phyloP scores from a whole-genome alignment of 2,113 vertebrate genomes.

The Pterocles orientalis region DNA sequence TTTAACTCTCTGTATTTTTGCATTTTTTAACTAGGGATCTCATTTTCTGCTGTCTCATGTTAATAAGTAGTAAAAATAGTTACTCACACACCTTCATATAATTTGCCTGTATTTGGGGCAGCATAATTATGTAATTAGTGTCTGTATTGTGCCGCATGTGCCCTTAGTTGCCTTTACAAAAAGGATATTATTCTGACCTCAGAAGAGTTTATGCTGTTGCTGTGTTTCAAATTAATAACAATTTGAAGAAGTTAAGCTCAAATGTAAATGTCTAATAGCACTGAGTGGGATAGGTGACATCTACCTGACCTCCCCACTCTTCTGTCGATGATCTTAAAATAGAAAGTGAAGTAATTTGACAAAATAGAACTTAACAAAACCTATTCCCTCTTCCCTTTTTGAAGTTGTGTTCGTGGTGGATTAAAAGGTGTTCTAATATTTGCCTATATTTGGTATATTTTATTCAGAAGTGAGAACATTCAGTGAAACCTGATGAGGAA shows the following conservation, averaged over 20 bases:
- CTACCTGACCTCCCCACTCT: not conserved
- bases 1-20: not conserved
- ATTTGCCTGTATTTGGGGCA: not conserved
- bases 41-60: not conserved
- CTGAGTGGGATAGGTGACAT: not conserved
- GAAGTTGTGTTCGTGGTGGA: not conserved
- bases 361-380: not conserved
- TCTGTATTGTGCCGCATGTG: constrained; percentile 10
- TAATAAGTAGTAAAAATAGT: constrained; percentile 17
- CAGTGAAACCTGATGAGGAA: not conserved
- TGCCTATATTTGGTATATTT: not conserved
- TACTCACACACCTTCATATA: not conserved
- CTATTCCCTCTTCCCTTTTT: not conserved
- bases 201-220: constrained; percentile 4
- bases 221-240: constrained; percentile 28
- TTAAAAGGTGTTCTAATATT: not conserved
- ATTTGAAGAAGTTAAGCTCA: constrained; percentile 27
- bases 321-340: not conserved
- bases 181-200: not conserved
- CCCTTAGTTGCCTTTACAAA: not conserved
- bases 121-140: constrained; percentile 31
- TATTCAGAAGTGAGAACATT: not conserved
- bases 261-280: constrained; percentile 9
- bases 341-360: constrained; percentile 4
- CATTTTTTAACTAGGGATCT: not conserved